A percentile compares a stretch with the other conserved stretches of the same genome.
phyloP scores from a whole-genome alignment of 2,888 invertebrate genomes.

The Tetragonula carbonaria region DNA sequence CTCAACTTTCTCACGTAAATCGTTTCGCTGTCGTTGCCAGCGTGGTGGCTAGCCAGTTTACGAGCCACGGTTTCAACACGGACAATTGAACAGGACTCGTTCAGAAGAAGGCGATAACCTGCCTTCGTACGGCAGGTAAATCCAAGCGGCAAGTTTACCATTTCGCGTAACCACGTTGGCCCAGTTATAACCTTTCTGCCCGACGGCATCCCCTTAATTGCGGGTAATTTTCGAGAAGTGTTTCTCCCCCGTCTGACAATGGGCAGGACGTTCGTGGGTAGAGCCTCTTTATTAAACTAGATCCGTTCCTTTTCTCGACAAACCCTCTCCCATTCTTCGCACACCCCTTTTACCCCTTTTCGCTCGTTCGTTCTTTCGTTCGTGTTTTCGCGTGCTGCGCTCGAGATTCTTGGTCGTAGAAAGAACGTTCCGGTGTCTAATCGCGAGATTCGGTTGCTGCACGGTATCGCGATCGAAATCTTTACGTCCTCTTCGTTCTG shows the following conservation, averaged over 20 bases:
- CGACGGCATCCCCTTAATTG: conserved; percentile 66
- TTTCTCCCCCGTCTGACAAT: conserved; percentile 52
- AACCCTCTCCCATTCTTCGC: not conserved
- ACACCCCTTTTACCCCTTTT: conserved; percentile 17
- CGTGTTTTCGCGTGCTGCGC: conserved; percentile 10
- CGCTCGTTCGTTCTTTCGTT: not conserved
- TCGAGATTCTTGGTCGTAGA: conserved; percentile 1
- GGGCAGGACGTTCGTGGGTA: conserved; percentile 41
- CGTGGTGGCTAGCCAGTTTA: not conserved
- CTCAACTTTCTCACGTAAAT: conserved; percentile 5
- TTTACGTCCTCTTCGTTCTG: not conserved
- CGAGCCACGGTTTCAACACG: not conserved
- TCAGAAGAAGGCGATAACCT: conserved; percentile 36
- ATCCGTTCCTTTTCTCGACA: conserved; percentile 11
- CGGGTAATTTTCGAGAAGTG: conserved; percentile 65
- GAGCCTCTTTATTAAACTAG: conserved; percentile 62
- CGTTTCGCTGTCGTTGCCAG: not conserved
- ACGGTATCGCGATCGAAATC: conserved; percentile 23
- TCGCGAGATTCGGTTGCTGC: conserved; percentile 11
- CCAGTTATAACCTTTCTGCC: conserved; percentile 50
- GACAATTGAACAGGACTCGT: not conserved
- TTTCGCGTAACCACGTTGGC: conserved; percentile 47
- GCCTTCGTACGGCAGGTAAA: not conserved
- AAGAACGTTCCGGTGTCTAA: conserved; percentile 21
- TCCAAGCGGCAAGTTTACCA: conserved; percentile 31